Evolutionary conservation across 2,113 vertebrate genomes (phyloP).

Genomic region (Ivindomyrus marchei): DNA sequence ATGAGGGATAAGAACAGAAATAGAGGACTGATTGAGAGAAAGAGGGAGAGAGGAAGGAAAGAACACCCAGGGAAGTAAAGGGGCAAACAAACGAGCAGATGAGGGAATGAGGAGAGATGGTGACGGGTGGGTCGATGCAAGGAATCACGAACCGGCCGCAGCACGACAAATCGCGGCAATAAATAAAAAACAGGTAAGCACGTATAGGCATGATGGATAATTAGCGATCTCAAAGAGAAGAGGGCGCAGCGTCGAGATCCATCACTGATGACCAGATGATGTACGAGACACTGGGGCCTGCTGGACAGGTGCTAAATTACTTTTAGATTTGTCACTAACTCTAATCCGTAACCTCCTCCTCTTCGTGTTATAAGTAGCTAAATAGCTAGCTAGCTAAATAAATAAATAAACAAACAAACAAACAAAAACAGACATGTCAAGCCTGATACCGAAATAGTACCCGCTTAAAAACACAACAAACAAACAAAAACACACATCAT

Average conservation of each 20-base stretch:
- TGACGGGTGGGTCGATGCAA: neutral
- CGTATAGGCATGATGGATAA: neutral
- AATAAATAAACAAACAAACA: neutral
- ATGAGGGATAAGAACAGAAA: conserved; percentile 5
- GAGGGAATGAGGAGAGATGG: neutral
- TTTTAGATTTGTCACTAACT: conserved; percentile 4
- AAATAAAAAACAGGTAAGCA: conserved; percentile 7
- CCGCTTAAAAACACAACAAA: neutral
- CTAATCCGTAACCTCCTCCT: neutral
- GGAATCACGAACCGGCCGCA: neutral
- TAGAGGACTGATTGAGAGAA: neutral
- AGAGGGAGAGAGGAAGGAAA: neutral
- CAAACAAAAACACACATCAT: neutral
- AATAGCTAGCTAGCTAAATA: neutral
- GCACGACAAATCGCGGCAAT: neutral
- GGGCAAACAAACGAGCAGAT: neutral
- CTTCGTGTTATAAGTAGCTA: neutral
- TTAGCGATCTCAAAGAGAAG: neutral
- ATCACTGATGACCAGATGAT: conserved; percentile 2
- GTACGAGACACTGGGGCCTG: neutral
- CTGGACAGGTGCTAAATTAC: neutral
- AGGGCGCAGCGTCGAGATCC: neutral
- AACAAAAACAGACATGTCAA: neutral
- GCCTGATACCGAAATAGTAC: neutral
- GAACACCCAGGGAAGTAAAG: neutral